Conservation (phyloP, 2,797 vertebrate species). For the Agapornis canus region DNA sequence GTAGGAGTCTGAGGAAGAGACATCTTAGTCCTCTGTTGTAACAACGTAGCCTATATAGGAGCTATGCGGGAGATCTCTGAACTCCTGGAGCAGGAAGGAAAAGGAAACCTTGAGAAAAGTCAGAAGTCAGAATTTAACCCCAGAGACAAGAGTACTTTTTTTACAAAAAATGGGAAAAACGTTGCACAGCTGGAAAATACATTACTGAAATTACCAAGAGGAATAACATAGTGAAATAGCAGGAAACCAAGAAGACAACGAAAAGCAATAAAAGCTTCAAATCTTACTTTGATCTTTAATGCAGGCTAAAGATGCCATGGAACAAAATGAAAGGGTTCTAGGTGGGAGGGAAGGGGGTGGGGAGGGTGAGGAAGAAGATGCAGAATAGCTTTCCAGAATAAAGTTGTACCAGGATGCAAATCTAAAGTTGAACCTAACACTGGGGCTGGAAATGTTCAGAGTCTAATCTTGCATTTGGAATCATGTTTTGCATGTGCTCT, state of each 20-base stretch:
- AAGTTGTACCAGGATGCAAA: slow-evolving; percentile 10
- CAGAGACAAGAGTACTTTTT: background rate
- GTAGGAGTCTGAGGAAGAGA: background rate
- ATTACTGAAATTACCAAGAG: background rate
- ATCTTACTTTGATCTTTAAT: slow-evolving; percentile 58
- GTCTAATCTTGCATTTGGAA: background rate
- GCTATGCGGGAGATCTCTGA: background rate
- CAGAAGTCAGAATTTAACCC: background rate
- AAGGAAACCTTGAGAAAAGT: background rate
- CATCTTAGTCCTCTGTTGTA: background rate
- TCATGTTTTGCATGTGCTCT: background rate
- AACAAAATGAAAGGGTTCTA: slow-evolving; percentile 57
- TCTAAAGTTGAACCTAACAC: background rate
- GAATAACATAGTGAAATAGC: background rate
- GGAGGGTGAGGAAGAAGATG: background rate
- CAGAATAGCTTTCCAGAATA: slow-evolving; percentile 24
- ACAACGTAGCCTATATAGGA: background rate
- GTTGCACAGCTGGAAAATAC: background rate
- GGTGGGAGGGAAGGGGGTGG: background rate
- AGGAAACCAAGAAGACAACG: slow-evolving; percentile 42
- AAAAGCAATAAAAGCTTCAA: slow-evolving; percentile 64
- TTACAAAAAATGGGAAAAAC: background rate
- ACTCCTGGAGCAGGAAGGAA: background rate
- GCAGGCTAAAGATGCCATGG: slow-evolving; percentile 13
- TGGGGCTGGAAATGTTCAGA: background rate